Percentiles rank a stretch among this genome's conserved stretches.
Evolutionary conservation across 2,113 vertebrate genomes (phyloP).

Genomic region (Conger conger): DNA sequence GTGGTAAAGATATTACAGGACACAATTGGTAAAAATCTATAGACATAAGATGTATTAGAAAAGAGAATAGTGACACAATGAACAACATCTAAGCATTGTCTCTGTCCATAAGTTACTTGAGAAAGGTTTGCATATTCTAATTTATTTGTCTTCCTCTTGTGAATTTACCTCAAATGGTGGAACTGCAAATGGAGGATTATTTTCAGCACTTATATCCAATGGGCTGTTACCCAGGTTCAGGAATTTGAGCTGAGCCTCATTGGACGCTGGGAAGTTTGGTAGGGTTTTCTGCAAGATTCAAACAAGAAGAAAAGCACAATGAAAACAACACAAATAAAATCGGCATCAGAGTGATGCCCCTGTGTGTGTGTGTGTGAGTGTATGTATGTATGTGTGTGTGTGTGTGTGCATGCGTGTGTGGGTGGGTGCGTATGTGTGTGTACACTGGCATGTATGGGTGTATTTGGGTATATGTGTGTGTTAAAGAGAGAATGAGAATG

Average conservation of each 20-base stretch:
- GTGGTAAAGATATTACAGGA: too few species aligned
- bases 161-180: conserved; percentile 51
- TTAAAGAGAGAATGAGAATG: too few species aligned
- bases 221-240: conserved; percentile 70
- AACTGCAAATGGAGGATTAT: conserved; percentile 13
- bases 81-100: background rate
- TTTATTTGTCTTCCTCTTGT: background rate
- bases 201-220: conserved; percentile 46
- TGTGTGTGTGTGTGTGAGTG: background rate
- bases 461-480: background rate
- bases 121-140: background rate
- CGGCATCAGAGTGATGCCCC: background rate
- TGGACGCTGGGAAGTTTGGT: conserved; percentile 75
- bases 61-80: background rate
- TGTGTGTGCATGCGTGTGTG: background rate
- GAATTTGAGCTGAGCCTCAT: conserved; percentile 77
- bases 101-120: background rate
- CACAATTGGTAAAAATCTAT: too few species aligned
- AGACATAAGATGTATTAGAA: background rate
- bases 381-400: background rate
- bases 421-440: background rate
- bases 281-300: conserved; percentile 75
- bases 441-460: background rate
- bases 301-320: background rate
- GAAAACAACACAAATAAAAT: background rate